Evolutionary conservation across 2,113 vertebrate species (phyloP).

Genomic region (Malurus elegans): DNA sequence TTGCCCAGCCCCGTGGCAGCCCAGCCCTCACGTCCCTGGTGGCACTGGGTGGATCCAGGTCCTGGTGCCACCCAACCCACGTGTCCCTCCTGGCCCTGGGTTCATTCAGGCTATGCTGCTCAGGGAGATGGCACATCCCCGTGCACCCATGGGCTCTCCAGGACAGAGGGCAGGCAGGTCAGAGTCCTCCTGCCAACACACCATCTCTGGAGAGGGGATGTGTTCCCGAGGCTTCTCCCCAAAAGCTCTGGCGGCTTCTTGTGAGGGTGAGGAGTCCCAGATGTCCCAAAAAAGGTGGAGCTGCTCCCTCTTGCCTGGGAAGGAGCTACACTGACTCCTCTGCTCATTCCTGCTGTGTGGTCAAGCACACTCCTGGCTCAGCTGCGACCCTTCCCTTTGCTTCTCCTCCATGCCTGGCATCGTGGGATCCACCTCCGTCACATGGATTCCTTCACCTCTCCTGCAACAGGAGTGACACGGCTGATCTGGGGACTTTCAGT

Average conservation of each 20-base stretch:
- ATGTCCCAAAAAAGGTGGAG: neutral
- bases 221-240: neutral
- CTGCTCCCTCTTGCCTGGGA: neutral
- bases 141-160: neutral
- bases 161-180: neutral
- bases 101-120: neutral
- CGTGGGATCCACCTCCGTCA: neutral
- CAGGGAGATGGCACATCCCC: neutral
- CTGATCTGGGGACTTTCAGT: too few species aligned
- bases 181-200: neutral
- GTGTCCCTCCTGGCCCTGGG: neutral
- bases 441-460: neutral
- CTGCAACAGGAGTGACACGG: neutral
- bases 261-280: neutral
- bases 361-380: neutral
- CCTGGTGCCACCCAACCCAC: neutral
- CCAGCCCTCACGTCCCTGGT: fast-evolving
- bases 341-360: neutral
- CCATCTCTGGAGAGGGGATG: neutral
- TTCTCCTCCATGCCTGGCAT: neutral
- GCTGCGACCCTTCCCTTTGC: neutral
- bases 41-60: neutral
- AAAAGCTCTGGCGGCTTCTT: neutral
- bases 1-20: neutral
- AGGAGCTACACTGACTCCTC: neutral